phyloP scores from a whole-genome alignment of 2,797 vertebrate genomes.

The Zalophus californianus region DNA sequence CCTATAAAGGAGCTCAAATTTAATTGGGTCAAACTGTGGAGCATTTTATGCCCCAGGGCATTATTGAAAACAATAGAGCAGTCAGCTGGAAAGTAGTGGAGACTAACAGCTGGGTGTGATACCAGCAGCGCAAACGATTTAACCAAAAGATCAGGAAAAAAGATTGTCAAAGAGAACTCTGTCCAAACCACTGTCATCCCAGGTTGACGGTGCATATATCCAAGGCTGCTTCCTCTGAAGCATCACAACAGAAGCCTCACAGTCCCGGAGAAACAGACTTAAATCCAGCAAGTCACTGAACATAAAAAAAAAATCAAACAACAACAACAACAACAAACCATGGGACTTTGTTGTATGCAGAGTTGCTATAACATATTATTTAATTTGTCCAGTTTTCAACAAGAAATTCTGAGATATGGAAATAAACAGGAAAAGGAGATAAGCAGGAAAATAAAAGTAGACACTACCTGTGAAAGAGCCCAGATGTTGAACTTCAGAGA shows the following conservation, averaged over 20 bases:
- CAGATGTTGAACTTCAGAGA: not conserved
- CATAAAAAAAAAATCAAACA: not conserved
- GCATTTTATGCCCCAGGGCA: not conserved
- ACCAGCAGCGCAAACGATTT: not conserved
- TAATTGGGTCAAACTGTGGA: not conserved
- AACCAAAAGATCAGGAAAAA: not conserved
- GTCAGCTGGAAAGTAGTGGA: not conserved
- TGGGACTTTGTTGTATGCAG: not conserved
- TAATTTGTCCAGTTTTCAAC: not conserved
- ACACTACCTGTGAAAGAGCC: not conserved
- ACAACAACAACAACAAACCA: not conserved
- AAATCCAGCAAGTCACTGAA: not conserved
- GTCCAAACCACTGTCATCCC: not conserved
- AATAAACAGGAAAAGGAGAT: not conserved
- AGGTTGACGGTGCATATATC: not conserved
- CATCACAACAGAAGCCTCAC: not conserved
- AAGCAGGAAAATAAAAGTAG: not conserved
- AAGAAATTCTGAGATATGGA: not conserved
- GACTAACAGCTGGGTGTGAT: not conserved
- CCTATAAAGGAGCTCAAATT: not conserved
- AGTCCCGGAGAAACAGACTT: not conserved
- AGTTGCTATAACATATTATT: not conserved
- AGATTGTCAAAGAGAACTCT: not conserved
- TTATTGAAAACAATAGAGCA: not conserved
- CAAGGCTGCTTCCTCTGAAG: not conserved